Base-by-base conservation (phyloP, 2,113 vertebrate genomes). In the Neotragus pygmaeus region DNA sequence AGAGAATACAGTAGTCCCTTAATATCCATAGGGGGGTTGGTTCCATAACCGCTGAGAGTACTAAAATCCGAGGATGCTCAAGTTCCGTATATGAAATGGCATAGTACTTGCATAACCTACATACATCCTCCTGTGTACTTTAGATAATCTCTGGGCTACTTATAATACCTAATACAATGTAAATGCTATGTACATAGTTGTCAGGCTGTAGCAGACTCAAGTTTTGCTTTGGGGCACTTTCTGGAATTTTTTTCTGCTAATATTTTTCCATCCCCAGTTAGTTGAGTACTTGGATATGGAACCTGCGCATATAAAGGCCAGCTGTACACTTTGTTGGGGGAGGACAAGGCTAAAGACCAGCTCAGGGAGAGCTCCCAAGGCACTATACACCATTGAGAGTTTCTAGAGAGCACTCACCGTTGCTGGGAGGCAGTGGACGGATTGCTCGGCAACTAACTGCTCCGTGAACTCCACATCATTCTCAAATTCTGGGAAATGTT, bases 391-490 rank as follows among this genome's bases (percentile, higher is more conserved):
- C 2, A n/a, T 2, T 58, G 19, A 78, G 88, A 60, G 70, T 11
- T 17, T 84, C 27, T 75, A 75, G 39, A 27, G 39, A 43, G 53
- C 43, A 94, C 98, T 98, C 98, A 99, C 99, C 86, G 99, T 98
- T 43, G 99, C 99, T 15, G 99, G 99, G 94, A 99, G 99, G 97
- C 99, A 99, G 98, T 99, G 99, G 80, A 99, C 99, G 0, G 99
- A 99, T 96, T 99, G 99, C 92, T 99, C 99, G 0, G 99, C 99
- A 96, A 99, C 99, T 98, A 99, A 98, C 3, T 96, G 97, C 94
- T 99, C 99, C 0, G 99, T 99, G 98, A 99, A 99, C 94, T 99
- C 99, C 98, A 99, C 99, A 1, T 99, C 99, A 0, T 99, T 99
- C 96, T 99, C 98, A 97, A 99, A 99, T 64, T 99, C 99, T 17